A percentile compares a stretch with the other conserved stretches of the same genome.
phyloP scores from a whole-genome alignment of 2,113 vertebrate species.

The Salvator merianae region DNA sequence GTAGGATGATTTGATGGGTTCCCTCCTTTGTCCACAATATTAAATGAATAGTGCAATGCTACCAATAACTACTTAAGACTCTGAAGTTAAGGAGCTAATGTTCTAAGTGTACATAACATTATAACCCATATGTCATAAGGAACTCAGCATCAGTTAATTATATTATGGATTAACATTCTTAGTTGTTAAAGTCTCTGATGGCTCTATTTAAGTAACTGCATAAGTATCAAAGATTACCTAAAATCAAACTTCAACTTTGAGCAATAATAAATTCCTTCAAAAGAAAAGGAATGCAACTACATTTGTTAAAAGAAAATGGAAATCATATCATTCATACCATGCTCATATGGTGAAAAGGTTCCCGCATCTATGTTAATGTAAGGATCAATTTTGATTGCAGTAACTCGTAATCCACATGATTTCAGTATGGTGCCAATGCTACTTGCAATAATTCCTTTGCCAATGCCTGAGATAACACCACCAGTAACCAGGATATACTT shows the following conservation, averaged over 20 bases:
- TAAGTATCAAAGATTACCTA: background rate
- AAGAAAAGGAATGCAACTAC: background rate
- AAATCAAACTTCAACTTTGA: background rate
- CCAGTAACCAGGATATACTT: conserved; percentile 83
- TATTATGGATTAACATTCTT: too few relatives aligned
- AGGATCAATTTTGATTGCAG: conserved; percentile 83
- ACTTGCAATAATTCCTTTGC: conserved; percentile 84
- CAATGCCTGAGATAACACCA: conserved; percentile 81
- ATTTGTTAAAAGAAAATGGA: background rate
- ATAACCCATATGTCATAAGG: too few relatives aligned
- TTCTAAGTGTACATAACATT: background rate
- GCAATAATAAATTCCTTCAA: rapidly evolving
- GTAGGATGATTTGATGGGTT: too few relatives aligned
- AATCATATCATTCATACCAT: conserved; percentile 66
- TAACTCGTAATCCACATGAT: conserved; percentile 79
- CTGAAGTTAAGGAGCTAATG: too few relatives aligned
- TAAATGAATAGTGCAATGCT: background rate
- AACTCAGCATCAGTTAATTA: too few relatives aligned
- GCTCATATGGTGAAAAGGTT: conserved; percentile 82
- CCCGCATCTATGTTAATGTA: conserved; percentile 83
- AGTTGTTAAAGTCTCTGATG: too few relatives aligned
- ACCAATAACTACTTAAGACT: background rate
- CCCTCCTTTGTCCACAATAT: too few relatives aligned
- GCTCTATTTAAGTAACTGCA: background rate
- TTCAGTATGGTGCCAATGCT: conserved; percentile 81